Base-by-base conservation (phyloP, 2,888 invertebrate species). In the Phortica okadai region DNA sequence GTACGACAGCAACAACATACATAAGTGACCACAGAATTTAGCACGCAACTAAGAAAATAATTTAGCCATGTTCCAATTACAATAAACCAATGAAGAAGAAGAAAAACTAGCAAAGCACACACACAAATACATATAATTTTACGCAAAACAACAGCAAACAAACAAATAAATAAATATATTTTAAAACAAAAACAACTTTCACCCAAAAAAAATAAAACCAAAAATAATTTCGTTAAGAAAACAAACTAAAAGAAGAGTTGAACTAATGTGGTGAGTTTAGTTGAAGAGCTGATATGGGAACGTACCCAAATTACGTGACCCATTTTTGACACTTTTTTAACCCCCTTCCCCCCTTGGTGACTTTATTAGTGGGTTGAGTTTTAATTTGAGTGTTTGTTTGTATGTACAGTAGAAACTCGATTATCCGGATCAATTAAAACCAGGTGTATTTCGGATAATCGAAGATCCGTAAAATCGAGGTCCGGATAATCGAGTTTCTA, bases 31-130 rank as follows among this genome's bases (percentile, higher is more conserved):
- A 6, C 21, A 64, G 82, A 79, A 89, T 86, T 81, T 80, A 82
- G 84, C 87, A 87, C 84, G 86, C 85, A 89, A 85, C 87, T 88
- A 88, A 83, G 82, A 84, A 83, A 50, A 50, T 14, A 14, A 86
- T 89, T 88, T 82, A 83, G 83, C 82, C 50, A 14, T 85, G 87
- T 85, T 88, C 88, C 89, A 87, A 80, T 85, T 89, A 81, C 77
- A 79, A 80, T 76, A 69, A 50, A 50, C 50, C 50, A 50, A 6
- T 21, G 14, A 25, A 50, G 6, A 74, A 45, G 45, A 25, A 25
- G 74, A 76, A 75, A 64, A 70, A 59, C 44, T n/a, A 66, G 41
- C 59, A 54, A 16, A 80, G 77, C 66, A 74, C 70, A 76, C 67
- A 75, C 76, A 76, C 72, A 77, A 72, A 79, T 73, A 64, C 62